Conservation (phyloP, 2,888 invertebrate species). For the Oscheius onirici region DNA sequence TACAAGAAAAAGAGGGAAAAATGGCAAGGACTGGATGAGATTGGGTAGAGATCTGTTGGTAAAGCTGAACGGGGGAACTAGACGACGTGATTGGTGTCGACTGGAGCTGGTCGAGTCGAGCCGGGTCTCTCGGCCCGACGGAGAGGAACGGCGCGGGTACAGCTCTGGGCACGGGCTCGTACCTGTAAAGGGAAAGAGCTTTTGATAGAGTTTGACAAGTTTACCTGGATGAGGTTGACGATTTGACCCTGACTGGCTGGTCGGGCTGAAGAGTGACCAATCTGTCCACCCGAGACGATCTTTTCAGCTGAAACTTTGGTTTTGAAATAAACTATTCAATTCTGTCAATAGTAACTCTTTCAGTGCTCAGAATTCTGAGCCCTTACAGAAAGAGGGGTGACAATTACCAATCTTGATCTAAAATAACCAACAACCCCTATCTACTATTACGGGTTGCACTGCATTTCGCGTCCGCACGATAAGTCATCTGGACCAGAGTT, state of each 20-base stretch:
- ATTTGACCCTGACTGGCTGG: slow-evolving; percentile 41
- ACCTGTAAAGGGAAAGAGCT: slow-evolving; percentile 18
- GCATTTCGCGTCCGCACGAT: too few species aligned
- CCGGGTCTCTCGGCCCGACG: slow-evolving; percentile 21
- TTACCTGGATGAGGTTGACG: slow-evolving; percentile 54
- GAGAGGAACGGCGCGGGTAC: slow-evolving; percentile 29
- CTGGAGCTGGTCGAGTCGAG: slow-evolving; percentile 23
- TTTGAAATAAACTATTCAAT: too few species aligned
- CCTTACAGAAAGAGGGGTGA: too few species aligned
- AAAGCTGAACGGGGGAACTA: not conserved
- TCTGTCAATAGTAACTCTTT: too few species aligned
- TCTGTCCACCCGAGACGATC: slow-evolving; percentile 7
- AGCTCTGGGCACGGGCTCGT: slow-evolving; percentile 31
- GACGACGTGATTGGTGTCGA: slow-evolving; percentile 23
- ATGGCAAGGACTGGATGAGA: slow-evolving; percentile 15
- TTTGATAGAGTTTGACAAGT: not conserved
- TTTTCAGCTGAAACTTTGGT: not conserved
- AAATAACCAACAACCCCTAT: too few species aligned
- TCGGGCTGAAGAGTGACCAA: slow-evolving; percentile 21
- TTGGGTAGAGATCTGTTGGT: not conserved
- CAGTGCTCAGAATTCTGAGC: too few species aligned
- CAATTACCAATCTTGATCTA: too few species aligned
- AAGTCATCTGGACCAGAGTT: too few species aligned
- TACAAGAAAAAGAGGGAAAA: not conserved
- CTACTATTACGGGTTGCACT: too few species aligned